Conservation (phyloP, 2,888 invertebrate genomes). For the Mallateleia sp. region DNA sequence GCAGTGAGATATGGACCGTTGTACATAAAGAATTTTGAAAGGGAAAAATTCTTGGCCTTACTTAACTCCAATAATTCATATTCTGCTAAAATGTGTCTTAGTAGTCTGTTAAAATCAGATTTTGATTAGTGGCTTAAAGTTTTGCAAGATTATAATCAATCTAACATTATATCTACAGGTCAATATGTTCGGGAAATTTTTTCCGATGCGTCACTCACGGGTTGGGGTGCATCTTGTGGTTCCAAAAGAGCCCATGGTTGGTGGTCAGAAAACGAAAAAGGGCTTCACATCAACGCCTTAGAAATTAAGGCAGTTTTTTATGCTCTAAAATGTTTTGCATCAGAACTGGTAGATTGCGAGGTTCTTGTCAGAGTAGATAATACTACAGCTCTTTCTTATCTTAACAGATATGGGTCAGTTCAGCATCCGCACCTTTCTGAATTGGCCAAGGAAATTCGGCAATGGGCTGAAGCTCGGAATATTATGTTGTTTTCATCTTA, state of each 20-base stretch:
- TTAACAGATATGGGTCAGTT: conserved; percentile 17
- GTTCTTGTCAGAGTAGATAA: conserved; percentile 24
- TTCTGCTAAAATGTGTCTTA: neutral
- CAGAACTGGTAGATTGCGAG: neutral
- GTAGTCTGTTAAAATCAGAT: neutral
- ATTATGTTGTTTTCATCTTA: conserved; percentile 9
- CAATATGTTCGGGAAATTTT: neutral
- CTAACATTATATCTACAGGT: neutral
- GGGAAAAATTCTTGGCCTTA: neutral
- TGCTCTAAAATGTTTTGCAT: conserved; percentile 14
- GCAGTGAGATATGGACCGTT: neutral
- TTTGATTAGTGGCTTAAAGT: neutral
- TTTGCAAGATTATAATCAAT: neutral
- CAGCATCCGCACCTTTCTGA: neutral
- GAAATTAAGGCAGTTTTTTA: conserved; percentile 3
- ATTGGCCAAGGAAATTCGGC: conserved; percentile 16
- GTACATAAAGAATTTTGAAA: neutral
- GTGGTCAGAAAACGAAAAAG: neutral
- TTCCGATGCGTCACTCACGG: neutral
- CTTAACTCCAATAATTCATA: neutral
- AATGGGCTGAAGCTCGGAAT: conserved; percentile 33
- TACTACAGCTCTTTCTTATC: conserved; percentile 12
- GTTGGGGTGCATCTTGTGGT: neutral
- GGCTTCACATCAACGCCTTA: neutral
- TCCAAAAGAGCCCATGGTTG: neutral